Conservation (phyloP, 2,888 invertebrate species). For the Ecdyonurus torrentis region DNA sequence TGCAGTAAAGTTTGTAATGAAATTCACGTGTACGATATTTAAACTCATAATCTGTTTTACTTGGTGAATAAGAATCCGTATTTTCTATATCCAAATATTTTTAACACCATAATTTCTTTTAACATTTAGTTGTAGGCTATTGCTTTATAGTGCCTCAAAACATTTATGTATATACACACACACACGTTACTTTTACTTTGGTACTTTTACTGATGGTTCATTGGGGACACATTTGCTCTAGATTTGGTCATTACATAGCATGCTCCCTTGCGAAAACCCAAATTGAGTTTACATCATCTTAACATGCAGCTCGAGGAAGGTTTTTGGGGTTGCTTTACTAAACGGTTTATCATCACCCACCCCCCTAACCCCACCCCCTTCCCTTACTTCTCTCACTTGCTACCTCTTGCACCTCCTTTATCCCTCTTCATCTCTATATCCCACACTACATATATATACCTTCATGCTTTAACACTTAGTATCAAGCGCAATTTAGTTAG, state of each 20-base stretch:
- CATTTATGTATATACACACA: neutral
- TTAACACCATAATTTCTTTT: too few species aligned
- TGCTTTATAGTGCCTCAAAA: neutral
- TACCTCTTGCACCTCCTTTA: too few species aligned
- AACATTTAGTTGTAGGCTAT: neutral
- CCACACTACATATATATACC: neutral
- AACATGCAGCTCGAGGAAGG: neutral
- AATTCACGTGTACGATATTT: too few species aligned
- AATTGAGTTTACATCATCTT: slow-evolving; percentile 4
- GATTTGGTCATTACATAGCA: slow-evolving; percentile 9
- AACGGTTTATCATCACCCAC: neutral
- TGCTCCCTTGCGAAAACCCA: slow-evolving; percentile 1
- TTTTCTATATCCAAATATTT: too few species aligned
- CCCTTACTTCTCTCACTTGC: neutral
- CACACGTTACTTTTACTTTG: neutral
- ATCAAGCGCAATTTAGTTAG: slow-evolving; percentile 6
- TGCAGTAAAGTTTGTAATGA: too few species aligned
- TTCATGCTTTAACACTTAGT: slow-evolving; percentile 9
- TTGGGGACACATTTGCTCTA: slow-evolving; percentile 12
- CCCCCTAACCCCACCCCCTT: neutral
- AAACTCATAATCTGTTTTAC: too few species aligned
- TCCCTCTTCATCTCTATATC: too few species aligned
- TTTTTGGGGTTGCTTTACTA: neutral
- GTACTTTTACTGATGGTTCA: slow-evolving; percentile 9
- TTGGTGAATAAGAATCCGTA: too few species aligned